Evolutionary conservation across 2,113 vertebrate genomes (phyloP).

Genomic region (Candoia aspera): DNA sequence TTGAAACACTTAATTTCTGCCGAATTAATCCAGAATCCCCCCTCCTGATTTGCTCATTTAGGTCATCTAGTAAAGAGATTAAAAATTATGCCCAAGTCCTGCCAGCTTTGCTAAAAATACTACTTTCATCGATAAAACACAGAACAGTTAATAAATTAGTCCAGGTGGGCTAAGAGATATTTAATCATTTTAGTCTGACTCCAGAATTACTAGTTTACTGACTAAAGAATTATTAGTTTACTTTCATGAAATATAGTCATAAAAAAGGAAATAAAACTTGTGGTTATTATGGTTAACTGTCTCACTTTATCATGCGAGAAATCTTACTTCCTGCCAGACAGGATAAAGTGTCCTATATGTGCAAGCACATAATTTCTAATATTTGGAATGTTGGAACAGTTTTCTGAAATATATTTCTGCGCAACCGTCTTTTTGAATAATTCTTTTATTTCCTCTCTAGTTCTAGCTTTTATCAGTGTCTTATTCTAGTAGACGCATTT

Average conservation of each 20-base stretch:
- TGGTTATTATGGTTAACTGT: neutral
- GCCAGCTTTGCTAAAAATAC: neutral
- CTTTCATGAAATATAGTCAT: neutral
- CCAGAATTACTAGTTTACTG: neutral
- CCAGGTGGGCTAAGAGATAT: neutral
- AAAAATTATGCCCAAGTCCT: neutral
- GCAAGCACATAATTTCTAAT: neutral
- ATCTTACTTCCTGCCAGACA: neutral
- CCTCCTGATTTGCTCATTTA: neutral
- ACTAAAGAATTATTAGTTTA: neutral
- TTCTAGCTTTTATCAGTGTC: neutral
- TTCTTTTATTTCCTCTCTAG: no score
- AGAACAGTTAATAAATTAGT: neutral
- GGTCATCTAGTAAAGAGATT: neutral
- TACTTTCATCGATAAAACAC: neutral
- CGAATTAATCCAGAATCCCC: neutral
- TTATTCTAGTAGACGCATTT: neutral
- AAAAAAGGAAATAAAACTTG: neutral
- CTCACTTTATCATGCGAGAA: neutral
- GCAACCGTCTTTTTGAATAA: neutral
- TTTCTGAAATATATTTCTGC: neutral
- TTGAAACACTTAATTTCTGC: neutral
- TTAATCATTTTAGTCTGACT: neutral
- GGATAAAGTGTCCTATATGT: neutral
- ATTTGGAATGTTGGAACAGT: neutral